A percentile compares a stretch with the other conserved stretches of the same genome.
Evolutionary conservation across 2,888 invertebrate species (phyloP).

Genomic region (Bellardia bayeri): DNA sequence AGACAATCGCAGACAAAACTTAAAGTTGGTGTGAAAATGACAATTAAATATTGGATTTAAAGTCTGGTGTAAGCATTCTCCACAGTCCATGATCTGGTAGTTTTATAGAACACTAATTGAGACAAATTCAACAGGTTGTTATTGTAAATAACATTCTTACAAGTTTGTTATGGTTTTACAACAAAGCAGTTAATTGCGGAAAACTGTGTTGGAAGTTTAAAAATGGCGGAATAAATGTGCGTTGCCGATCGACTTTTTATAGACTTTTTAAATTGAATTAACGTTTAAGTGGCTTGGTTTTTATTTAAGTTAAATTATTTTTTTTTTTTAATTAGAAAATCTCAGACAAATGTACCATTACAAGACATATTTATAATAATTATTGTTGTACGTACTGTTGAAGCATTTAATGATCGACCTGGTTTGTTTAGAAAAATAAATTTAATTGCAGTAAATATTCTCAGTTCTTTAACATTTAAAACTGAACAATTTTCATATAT

Average conservation of each 20-base stretch:
- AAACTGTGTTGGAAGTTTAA: background rate
- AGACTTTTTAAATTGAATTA: background rate
- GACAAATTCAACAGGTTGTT: slow-evolving; percentile 38
- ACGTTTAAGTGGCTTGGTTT: background rate
- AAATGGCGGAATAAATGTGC: background rate
- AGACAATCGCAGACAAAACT: background rate
- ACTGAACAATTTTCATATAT: no score
- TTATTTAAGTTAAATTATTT: background rate
- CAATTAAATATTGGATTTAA: slow-evolving; percentile 29
- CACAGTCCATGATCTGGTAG: slow-evolving; percentile 35
- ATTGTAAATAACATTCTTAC: slow-evolving; percentile 6
- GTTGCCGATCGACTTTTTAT: background rate
- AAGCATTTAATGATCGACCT: no score
- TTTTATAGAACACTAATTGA: slow-evolving; percentile 53
- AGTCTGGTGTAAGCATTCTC: background rate
- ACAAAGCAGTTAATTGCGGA: background rate
- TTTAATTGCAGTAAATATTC: background rate
- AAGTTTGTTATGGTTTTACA: background rate
- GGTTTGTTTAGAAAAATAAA: background rate
- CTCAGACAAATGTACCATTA: no score
- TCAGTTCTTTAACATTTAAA: no score
- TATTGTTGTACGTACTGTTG: no score
- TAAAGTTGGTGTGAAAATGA: slow-evolving; percentile 42
- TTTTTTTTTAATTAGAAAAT: no score
- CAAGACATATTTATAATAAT: no score